Base-by-base conservation (phyloP, 2,888 invertebrate genomes). In the Eupelmus urozonus region DNA sequence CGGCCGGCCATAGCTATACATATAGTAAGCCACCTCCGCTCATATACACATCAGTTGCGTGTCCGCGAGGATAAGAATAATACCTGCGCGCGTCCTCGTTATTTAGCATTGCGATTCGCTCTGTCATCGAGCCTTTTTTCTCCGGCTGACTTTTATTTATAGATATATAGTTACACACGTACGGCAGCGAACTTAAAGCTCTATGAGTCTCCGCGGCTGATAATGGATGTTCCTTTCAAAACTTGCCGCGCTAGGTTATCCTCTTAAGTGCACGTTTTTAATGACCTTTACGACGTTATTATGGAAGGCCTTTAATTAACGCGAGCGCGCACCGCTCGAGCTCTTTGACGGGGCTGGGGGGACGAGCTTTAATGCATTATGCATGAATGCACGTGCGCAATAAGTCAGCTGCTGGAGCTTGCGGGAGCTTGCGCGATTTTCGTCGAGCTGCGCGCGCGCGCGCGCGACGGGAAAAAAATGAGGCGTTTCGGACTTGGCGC, bases 201-300 rank as follows among this genome's bases (percentile, higher is more conserved):
- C 9, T 45, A 69, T 45, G 59, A 20, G 25, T n/a, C n/a, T 53
- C 18, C 53, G 16, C 23, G 49, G 18, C 60, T 53, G 60, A 67
- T 75, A 75, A 75, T 67, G 67, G 67, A 75, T 51, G 67, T 53
- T 51, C 67, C 65, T 40, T 27, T 65, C 25, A 53, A 73, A 51
- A 49, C 25, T 59, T 25, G 23, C 57, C 57, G 51, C 27, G 2
- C 40, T 49, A 51, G 27, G 27, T 67, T 42, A 62, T 53, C 62
- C 53, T 29, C 74, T 75, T 62, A 42, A 66, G 67, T 60, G 74
- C 51, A 25, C 59, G 59, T 75, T 75, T 75, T 75, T 75, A 60
- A 75, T 29, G 74, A 67, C 65, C 60, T 71, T 18, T 42, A 55
- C 49, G 66, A 59, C 57, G 73, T 60, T 59, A 57, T 66, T 74